Evolutionary conservation across 2,888 invertebrate species (phyloP), one percentile per base, ranked within the genome.

Genomic region (Eupithecia subumbrata): DNA sequence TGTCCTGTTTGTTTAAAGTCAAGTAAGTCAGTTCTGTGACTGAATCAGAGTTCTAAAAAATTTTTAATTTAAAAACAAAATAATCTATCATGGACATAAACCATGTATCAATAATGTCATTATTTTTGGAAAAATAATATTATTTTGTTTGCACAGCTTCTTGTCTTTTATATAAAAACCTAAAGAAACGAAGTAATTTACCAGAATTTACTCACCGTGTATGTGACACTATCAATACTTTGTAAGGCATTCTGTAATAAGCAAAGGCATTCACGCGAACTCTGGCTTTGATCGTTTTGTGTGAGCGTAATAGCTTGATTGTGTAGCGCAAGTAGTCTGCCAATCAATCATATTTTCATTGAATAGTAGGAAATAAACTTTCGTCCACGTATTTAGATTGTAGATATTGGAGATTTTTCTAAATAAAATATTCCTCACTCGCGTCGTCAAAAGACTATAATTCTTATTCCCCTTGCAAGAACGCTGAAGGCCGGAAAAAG

Each of bases 241-340:
- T 12, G 60, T 56, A 56, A 60, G 12, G 22, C 60, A 25, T 60
- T 60, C 60, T 67, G 66, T 40, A 79, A 80, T 82, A 76, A 69
- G 80, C 80, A 79, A 76, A 82, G 77, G 79, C 79, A 82, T 83
- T 79, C 82, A 82, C 77, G 79, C 80, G 80, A 80, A 81, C 76
- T 80, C 77, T 77, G 75, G 78, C 87, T 87, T 87, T 85, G 85
- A 88, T 86, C 86, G 78, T 81, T 77, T 76, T 78, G 82, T 83
- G 30, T 64, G 64, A 64, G 82, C 80, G 82, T 83, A 84, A 86
- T 84, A 56, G 64, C 40, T 25, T 48, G 66, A 43, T 71, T 40
- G 40, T 40, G 37, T 60, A 43, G 14, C 25, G 12, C 60, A 60
- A 60, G 60, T 56, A 22, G 9, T n/a, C 52, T 56, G 22, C 11